Conservation (phyloP, 2,797 vertebrate genomes). For the Dicrostonyx torquatus region DNA sequence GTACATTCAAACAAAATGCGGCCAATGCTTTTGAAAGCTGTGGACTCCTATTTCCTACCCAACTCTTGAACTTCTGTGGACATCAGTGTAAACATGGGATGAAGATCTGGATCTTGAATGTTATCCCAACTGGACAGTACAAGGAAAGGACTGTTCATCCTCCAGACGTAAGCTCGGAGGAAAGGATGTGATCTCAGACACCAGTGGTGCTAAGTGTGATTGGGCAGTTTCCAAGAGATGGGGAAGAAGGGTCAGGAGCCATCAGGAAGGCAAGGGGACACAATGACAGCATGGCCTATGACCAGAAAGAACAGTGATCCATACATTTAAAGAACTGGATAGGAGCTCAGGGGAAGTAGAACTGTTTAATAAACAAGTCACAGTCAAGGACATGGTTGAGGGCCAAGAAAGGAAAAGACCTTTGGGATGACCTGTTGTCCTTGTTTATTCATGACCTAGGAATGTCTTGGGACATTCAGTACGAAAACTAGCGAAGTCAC, state of each 20-base stretch:
- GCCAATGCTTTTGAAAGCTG: neutral
- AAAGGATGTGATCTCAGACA: slow-evolving; percentile 1
- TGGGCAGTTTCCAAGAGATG: neutral
- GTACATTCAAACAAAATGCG: neutral
- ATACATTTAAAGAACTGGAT: neutral
- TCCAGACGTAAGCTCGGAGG: neutral
- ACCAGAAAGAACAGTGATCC: neutral
- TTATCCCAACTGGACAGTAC: neutral
- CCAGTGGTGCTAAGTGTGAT: neutral
- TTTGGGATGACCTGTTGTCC: neutral
- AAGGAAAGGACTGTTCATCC: neutral
- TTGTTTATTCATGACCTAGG: neutral
- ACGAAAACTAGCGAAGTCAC: neutral
- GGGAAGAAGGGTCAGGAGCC: neutral
- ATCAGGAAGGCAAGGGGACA: neutral
- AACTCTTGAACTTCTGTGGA: neutral
- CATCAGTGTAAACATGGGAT: neutral
- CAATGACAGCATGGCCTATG: neutral
- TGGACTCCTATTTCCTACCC: neutral
- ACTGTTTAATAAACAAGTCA: neutral
- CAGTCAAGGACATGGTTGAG: neutral
- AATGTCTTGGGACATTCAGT: neutral
- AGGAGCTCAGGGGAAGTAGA: neutral
- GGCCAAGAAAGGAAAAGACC: neutral
- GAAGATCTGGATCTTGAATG: neutral